Conservation (phyloP, 2,888 invertebrate species). For the Sicus ferrugineus region DNA sequence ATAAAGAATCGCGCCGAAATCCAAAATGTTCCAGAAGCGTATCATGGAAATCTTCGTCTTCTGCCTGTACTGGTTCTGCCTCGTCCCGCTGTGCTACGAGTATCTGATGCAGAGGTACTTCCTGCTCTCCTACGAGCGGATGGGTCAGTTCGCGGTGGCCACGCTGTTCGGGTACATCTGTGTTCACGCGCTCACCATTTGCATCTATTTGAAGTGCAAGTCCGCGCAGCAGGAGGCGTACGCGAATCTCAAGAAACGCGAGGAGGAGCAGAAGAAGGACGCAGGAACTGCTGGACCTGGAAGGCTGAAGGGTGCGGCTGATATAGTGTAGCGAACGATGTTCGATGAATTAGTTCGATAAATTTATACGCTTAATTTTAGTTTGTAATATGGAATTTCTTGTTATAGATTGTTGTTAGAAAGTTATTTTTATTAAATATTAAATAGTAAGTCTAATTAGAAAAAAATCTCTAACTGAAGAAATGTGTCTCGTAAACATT, state of each 20-base stretch:
- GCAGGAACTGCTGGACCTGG: neutral
- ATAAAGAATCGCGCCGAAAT: neutral
- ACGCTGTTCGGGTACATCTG: conserved; percentile 47
- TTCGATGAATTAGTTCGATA: no score
- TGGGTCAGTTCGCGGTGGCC: conserved; percentile 39
- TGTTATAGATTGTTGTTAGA: no score
- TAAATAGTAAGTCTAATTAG: no score
- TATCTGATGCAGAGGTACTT: conserved; percentile 28
- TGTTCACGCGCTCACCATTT: conserved; percentile 47
- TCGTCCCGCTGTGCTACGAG: conserved; percentile 47
- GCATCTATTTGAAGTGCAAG: conserved; percentile 48
- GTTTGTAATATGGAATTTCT: no score
- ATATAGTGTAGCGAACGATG: no score
- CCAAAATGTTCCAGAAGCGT: conserved; percentile 52
- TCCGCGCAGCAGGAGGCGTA: conserved; percentile 18
- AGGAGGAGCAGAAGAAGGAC: neutral
- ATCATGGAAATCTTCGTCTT: conserved; percentile 49
- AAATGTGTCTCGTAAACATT: no score
- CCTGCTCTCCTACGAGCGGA: conserved; percentile 9
- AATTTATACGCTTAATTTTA: no score
- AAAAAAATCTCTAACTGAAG: no score
- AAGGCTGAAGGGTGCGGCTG: no score
- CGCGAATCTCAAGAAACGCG: neutral
- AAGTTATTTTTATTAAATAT: no score
- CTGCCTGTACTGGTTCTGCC: conserved; percentile 49